phyloP scores from a whole-genome alignment of 2,797 vertebrate species.

The Mycteria americana region DNA sequence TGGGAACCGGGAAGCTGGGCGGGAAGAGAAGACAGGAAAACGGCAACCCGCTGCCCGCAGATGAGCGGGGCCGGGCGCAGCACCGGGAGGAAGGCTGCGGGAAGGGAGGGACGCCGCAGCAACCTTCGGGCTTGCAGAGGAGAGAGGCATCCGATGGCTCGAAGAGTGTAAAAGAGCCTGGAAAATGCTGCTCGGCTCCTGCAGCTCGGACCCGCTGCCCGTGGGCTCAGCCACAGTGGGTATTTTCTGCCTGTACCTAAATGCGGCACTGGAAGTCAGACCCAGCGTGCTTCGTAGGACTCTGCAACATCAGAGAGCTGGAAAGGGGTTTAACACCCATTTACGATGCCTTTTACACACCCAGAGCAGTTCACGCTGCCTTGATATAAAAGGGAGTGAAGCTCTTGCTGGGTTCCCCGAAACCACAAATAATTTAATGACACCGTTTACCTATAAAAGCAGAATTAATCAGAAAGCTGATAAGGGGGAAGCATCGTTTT shows the following conservation, averaged over 20 bases:
- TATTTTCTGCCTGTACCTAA: not conserved
- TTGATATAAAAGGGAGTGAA: not conserved
- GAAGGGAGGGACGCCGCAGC: not conserved
- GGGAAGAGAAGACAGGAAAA: conserved; percentile 69
- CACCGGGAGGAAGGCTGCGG: not conserved
- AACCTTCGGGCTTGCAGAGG: not conserved
- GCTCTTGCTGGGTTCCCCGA: not conserved
- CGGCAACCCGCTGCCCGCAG: conserved; percentile 40
- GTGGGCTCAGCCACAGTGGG: fast-evolving
- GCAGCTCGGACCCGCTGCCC: fast-evolving
- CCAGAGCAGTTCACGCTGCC: not conserved
- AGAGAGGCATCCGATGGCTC: not conserved
- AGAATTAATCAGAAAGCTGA: conserved; percentile 20
- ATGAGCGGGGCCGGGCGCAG: not conserved
- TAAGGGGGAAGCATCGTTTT: not conserved
- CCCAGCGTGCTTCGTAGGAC: not conserved
- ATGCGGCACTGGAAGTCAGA: not conserved
- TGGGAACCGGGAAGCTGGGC: conserved; percentile 72
- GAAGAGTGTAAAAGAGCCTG: fast-evolving
- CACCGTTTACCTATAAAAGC: not conserved
- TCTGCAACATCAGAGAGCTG: not conserved
- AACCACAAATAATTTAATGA: not conserved
- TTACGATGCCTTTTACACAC: not conserved
- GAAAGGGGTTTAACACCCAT: not conserved
- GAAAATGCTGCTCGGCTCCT: fast-evolving